A percentile compares a stretch with the other conserved stretches of the same genome.
Evolutionary conservation across 1,140 invertebrate species (phyloP).

Genomic region (Limonius californicus): DNA sequence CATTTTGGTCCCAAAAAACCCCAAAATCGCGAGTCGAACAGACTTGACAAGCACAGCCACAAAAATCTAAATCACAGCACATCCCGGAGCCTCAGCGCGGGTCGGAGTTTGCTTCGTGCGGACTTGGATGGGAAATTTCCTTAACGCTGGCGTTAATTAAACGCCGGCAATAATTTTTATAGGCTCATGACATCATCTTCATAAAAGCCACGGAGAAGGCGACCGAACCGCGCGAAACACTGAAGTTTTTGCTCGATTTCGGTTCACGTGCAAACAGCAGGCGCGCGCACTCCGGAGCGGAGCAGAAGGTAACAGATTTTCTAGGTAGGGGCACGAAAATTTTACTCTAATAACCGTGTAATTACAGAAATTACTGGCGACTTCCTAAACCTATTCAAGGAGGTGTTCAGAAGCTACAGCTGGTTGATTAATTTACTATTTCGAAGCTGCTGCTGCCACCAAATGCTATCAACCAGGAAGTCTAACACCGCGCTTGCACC

Average conservation of each 20-base stretch:
- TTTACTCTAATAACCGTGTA: not conserved
- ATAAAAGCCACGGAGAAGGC: conserved; percentile 1
- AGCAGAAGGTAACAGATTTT: not conserved
- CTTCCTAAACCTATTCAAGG: too few species aligned
- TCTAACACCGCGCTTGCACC: too few species aligned
- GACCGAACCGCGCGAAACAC: conserved; percentile 5
- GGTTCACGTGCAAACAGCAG: conserved; percentile 14
- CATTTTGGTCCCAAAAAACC: conserved; percentile 9
- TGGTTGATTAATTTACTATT: not conserved
- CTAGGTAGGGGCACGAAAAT: not conserved
- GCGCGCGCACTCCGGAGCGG: conserved; percentile 8
- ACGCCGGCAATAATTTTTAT: not conserved
- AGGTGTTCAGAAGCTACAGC: not conserved
- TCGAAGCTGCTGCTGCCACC: not conserved
- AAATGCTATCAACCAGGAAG: too few species aligned
- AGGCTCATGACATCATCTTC: not conserved
- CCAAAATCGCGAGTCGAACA: not conserved
- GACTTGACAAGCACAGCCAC: conserved; percentile 4
- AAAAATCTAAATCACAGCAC: not conserved
- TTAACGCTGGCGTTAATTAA: not conserved
- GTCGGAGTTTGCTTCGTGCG: not conserved
- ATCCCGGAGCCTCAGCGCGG: not conserved
- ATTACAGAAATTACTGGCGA: not conserved
- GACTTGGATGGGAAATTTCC: not conserved
- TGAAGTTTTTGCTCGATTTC: conserved; percentile 13